Evolutionary conservation across 2,888 invertebrate genomes (phyloP), one percentile per base, ranked within the genome.

Genomic region (Sarcophaga subvicina): DNA sequence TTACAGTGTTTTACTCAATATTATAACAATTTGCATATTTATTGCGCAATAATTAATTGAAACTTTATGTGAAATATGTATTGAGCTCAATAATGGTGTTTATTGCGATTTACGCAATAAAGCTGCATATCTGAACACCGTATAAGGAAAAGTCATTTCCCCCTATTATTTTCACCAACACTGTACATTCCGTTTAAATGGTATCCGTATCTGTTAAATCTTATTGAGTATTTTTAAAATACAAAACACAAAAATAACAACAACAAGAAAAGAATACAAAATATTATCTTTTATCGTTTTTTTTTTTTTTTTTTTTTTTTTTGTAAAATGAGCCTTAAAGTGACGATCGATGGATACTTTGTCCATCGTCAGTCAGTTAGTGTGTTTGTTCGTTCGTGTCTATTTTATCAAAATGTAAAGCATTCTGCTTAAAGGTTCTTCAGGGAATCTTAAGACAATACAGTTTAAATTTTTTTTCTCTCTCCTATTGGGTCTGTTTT

Each of bases 321-420:
- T 49, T 81, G 81, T 84, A 87, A 87, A 87, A 84, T 87, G 84
- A 83, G 87, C 87, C 84, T 81, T 84, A 54, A 87, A 87, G 87
- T 81, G 87, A 71, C 84, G 81, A 87, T 84, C 83, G 80, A 79
- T 84, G 76, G 73, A 83, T 83, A 86, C 83, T 83, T 78, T 87
- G 83, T 86, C 78, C 73, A 75, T 77, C 69, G 60, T 37, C 37
- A 37, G 37, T 2, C 37, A 37, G 37, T 37, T 37, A 37, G 8
- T 8, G 37, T 14, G 17, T 17, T 3, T 54, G 5, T 54, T 4
- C 4, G 49, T 37, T 17, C 80, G 76, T 76, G 84, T 84, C 75
- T 80, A 75, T 79, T 83, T 75, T 70, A 22, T 60, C 47, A 77
- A 60, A 75, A 73, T 78, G 73, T 78, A 83, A 67, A 67, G 78